A percentile compares a stretch with the other conserved stretches of the same genome.
phyloP scores from a whole-genome alignment of 1,140 invertebrate genomes.

The Nasonia giraulti region DNA sequence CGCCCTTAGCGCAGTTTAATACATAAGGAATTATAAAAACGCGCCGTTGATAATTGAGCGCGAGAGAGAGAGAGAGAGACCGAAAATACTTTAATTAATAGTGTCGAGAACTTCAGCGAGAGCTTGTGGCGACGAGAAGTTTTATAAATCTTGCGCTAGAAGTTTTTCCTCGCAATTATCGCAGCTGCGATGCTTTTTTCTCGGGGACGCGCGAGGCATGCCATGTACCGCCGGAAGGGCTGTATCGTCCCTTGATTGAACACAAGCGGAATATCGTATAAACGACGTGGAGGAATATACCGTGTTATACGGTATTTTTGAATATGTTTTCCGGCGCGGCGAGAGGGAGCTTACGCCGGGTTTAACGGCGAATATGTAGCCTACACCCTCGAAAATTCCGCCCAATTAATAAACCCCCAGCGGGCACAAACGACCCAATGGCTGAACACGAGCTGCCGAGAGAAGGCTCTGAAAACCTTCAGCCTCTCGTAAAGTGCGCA shows the following conservation, averaged over 20 bases:
- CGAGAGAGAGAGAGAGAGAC: neutral
- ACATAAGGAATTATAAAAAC: neutral
- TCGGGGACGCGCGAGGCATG: too few species aligned
- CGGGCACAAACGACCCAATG: neutral
- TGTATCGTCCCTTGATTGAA: too few species aligned
- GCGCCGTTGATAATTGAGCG: constrained; percentile 27
- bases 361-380: neutral
- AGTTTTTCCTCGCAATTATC: constrained; percentile 36
- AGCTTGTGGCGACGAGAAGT: neutral
- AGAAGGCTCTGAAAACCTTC: neutral
- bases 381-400: neutral
- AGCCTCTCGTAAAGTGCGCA: neutral
- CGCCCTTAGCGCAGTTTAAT: too few species aligned
- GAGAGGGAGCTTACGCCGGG: too few species aligned
- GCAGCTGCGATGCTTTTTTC: too few species aligned
- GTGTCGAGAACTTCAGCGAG: neutral
- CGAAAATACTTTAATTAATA: constrained; percentile 41
- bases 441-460: too few species aligned
- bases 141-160: constrained; percentile 27
- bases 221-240: too few species aligned
- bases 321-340: too few species aligned
- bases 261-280: too few species aligned
- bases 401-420: neutral
- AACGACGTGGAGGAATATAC: too few species aligned
- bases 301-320: too few species aligned